Percentiles rank a stretch among this genome's conserved stretches.
Conservation (phyloP, 2,888 invertebrate species). For the Hofmannophila pseudospretella region DNA sequence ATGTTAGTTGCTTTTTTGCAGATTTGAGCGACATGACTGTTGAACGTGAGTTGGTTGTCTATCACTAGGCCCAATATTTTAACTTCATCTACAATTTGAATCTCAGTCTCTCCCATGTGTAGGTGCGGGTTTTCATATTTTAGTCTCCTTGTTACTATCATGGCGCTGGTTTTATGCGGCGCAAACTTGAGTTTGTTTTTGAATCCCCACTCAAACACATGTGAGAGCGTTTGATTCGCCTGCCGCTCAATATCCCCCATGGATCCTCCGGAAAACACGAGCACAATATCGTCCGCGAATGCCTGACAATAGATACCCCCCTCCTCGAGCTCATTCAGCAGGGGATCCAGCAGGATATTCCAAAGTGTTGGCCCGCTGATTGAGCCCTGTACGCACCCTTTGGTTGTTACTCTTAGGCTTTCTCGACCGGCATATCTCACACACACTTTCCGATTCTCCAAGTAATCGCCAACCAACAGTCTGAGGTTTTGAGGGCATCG, state of each 20-base stretch:
- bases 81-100: neutral
- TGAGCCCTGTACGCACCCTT: constrained; percentile 8
- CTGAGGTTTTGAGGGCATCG: neutral
- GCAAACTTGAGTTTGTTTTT: neutral
- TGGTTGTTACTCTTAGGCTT: neutral
- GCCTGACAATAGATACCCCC: neutral
- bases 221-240: neutral
- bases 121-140: neutral
- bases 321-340: constrained; percentile 1
- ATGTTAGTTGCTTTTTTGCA: neutral
- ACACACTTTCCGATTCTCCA: neutral
- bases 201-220: neutral
- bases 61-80: neutral
- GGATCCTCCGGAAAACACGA: neutral
- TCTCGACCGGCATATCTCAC: neutral
- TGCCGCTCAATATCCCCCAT: neutral
- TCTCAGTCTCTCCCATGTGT: neutral
- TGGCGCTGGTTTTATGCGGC: neutral
- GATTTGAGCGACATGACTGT: neutral
- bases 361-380: constrained; percentile 9
- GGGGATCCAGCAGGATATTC: constrained; percentile 9
- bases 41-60: neutral
- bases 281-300: neutral
- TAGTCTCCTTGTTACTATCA: neutral
- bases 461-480: neutral